Conservation (phyloP, 2,888 invertebrate genomes). For the Melangyna quadrimaculata region DNA sequence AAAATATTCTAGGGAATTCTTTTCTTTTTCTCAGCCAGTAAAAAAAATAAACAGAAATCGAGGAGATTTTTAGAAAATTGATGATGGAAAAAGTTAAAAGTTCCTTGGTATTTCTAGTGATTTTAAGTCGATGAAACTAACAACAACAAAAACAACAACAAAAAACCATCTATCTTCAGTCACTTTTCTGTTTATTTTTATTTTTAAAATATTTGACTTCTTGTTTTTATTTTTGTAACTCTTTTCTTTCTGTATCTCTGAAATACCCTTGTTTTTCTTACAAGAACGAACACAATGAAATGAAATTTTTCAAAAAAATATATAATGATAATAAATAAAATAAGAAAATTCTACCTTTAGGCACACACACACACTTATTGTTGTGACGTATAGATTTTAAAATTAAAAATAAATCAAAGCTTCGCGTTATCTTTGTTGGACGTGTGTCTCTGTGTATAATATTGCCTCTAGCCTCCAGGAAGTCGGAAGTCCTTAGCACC, state of each 20-base stretch:
- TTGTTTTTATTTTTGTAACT: slow-evolving; percentile 5
- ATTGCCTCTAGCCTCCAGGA: neutral
- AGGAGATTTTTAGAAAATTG: slow-evolving; percentile 40
- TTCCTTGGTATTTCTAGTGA: slow-evolving; percentile 27
- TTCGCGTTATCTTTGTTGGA: neutral
- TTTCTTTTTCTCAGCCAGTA: neutral
- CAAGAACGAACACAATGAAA: slow-evolving; percentile 71
- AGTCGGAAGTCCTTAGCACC: slow-evolving; percentile 22
- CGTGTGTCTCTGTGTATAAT: neutral
- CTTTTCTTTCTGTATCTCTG: slow-evolving; percentile 4
- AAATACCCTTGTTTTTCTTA: slow-evolving; percentile 25
- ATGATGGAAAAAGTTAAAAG: slow-evolving; percentile 18
- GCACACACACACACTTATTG: neutral
- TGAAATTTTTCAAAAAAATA: slow-evolving; percentile 28
- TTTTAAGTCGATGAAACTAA: slow-evolving; percentile 18
- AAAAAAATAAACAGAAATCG: neutral
- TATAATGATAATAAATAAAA: neutral
- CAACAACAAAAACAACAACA: too few species aligned
- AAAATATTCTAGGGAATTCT: neutral
- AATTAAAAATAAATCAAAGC: neutral
- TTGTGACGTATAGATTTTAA: neutral
- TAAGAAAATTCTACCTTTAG: neutral
- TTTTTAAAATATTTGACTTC: slow-evolving; percentile 8
- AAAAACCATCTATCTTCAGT: slow-evolving; percentile 50
- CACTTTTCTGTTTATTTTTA: slow-evolving; percentile 20